Base-by-base conservation (phyloP, 2,113 vertebrate genomes). In the Rynchops niger region DNA sequence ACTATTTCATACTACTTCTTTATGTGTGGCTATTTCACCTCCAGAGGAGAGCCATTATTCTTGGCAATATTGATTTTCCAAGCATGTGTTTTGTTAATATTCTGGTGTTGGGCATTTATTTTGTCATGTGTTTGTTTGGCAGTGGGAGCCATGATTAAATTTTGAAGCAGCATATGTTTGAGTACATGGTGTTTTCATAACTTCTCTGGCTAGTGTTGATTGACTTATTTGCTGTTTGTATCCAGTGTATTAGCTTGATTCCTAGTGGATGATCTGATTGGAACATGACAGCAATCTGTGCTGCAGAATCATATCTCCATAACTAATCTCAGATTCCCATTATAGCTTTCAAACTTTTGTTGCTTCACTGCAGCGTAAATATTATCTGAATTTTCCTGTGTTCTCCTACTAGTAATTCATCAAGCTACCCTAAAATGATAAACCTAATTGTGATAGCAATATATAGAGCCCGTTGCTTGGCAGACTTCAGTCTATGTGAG, bases 181-280 rank as follows among this genome's bases (percentile, higher is more conserved):
- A 91, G 89, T 80, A 94, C 84, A 82, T 30, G 63, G 88, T 95
- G 94, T 94, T 96, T 96, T 83, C 85, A 55, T 90, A 91, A 91
- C 61, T 92, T 82, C 77, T 67, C 82, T 95, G 83, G 70, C 84
- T 82, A 61, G 58, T 93, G 91, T 72, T 94, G 94, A 97, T 92
- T 94, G 94, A 97, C 69, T 96, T 91, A 85, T 72, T 73, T 93
- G 86, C 74, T 88, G 67, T 76, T 93, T 80, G 71, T 82, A 87
- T 25, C 83, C 84, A 38, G n/a, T 66, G 50, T 53, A 87, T 91
- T 85, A 72, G n/a, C 34, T 66, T 80, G 84, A 81, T 91, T 94
- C 78, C 47, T 94, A 5, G 63, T 40, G 71, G 63, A 81, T 95
- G 80, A 83, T 90, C 62, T 95, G 70, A 91, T 91, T 53, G 74